Evolutionary conservation across 2,797 vertebrate species (phyloP).

Genomic region (Knipowitschia caucasica): DNA sequence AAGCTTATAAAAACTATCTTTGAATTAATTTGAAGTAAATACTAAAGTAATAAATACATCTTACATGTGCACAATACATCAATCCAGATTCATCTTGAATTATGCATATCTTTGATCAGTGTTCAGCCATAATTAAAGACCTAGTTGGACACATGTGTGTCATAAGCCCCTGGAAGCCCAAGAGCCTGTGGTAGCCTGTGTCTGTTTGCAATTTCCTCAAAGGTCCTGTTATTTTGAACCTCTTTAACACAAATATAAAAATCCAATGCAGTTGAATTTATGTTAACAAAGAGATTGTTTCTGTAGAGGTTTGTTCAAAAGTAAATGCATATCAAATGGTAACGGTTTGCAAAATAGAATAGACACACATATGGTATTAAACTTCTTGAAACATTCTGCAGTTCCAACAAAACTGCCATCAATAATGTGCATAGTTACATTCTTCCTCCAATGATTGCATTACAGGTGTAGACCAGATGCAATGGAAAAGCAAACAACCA

Average conservation of each 20-base stretch:
- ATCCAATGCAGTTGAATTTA: constrained; percentile 12
- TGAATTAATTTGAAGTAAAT: constrained; percentile 33
- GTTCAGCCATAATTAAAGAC: constrained; percentile 12
- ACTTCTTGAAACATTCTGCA: constrained; percentile 16
- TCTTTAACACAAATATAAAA: constrained; percentile 12
- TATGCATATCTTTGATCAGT: constrained; percentile 19
- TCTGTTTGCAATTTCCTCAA: constrained; percentile 32
- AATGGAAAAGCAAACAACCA: constrained; percentile 37
- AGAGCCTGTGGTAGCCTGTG: constrained; percentile 20
- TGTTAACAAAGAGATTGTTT: constrained; percentile 19
- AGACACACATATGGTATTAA: constrained; percentile 46
- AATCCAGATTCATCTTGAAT: constrained; percentile 16
- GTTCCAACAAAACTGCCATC: constrained; percentile 19
- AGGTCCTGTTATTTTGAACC: constrained; percentile 32
- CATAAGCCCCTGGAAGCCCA: constrained; percentile 7
- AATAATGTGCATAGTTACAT: constrained; percentile 16
- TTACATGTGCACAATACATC: too few relatives aligned
- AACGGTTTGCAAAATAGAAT: constrained; percentile 15
- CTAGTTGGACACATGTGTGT: constrained; percentile 21
- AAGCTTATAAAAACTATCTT: constrained; percentile 18
- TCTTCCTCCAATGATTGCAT: constrained; percentile 30
- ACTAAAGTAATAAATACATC: too few relatives aligned
- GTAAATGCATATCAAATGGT: constrained; percentile 45
- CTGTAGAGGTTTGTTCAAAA: constrained; percentile 28
- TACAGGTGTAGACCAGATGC: constrained; percentile 45